phyloP scores from a whole-genome alignment of 2,888 invertebrate species.

The Odontothrips loti region DNA sequence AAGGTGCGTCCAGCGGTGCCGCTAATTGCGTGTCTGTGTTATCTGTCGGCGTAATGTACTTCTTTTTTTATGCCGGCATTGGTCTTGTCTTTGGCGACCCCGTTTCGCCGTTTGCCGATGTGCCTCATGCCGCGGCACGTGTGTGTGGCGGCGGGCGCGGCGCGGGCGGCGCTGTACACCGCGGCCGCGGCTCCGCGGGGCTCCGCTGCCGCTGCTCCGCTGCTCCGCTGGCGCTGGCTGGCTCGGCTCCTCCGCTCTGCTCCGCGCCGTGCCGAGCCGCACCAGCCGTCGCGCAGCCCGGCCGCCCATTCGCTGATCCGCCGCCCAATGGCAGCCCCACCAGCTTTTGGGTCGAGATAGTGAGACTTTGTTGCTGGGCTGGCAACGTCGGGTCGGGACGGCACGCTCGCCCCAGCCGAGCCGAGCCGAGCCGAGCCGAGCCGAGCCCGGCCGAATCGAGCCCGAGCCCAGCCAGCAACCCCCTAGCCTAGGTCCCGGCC shows the following conservation, averaged over 20 bases:
- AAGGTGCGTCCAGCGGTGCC: no score
- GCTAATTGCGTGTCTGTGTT: no score
- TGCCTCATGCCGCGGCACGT: background rate
- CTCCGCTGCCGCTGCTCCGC: background rate
- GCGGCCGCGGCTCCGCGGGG: background rate
- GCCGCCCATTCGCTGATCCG: slow-evolving; percentile 31
- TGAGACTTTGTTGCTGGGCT: slow-evolving; percentile 34
- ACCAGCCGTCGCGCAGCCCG: background rate
- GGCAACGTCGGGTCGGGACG: background rate
- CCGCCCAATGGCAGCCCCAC: slow-evolving; percentile 30
- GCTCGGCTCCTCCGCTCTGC: background rate
- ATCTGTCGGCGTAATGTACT: no score
- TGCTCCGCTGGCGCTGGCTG: no score
- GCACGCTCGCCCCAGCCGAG: background rate
- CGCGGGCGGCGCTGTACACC: background rate
- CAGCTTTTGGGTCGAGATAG: slow-evolving; percentile 29
- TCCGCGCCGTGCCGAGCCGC: slow-evolving; percentile 4
- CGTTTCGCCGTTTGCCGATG: background rate
- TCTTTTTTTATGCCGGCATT: no score
- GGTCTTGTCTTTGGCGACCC: no score
- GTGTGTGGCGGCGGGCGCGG: background rate
- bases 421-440: background rate
- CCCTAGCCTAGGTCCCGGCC: background rate
- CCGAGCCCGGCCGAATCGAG: background rate
- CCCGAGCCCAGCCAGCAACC: background rate